Evolutionary conservation across 2,888 invertebrate species (phyloP).

Genomic region (Caenorhabditis sinica): DNA sequence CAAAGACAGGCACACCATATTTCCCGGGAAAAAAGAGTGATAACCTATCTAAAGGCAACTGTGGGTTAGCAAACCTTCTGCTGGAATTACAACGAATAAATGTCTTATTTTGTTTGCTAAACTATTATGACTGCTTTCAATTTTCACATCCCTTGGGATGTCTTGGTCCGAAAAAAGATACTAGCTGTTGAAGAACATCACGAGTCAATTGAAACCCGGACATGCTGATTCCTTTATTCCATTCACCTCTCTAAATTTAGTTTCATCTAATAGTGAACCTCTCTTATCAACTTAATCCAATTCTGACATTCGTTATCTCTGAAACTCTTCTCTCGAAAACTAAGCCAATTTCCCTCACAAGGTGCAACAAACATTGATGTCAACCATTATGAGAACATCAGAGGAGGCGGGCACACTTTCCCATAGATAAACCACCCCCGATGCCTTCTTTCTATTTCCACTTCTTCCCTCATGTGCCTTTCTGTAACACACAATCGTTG

Average conservation of each 20-base stretch:
- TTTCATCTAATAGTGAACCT: background rate
- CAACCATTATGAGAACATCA: constrained; percentile 17
- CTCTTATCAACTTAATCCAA: constrained; percentile 10
- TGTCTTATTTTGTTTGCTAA: background rate
- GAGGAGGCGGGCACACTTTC: constrained; percentile 20
- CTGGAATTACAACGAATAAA: background rate
- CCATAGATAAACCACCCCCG: constrained; percentile 21
- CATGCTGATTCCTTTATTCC: background rate
- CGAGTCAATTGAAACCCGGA: background rate
- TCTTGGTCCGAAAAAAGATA: too few relatives aligned
- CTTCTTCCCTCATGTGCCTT: background rate
- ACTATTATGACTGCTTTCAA: too few relatives aligned
- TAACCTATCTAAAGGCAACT: constrained; percentile 5
- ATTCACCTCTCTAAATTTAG: background rate
- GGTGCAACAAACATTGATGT: constrained; percentile 23
- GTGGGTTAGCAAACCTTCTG: background rate
- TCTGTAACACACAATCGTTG: background rate
- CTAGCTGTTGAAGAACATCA: background rate
- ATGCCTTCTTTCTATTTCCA: background rate
- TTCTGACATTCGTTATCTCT: background rate
- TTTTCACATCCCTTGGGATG: too few relatives aligned
- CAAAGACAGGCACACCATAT: constrained; percentile 22
- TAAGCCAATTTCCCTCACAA: constrained; percentile 17
- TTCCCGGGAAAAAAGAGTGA: constrained; percentile 29
- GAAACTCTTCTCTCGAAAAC: background rate